Base-by-base conservation (phyloP, 2,888 invertebrate species). In the Cryptus armator region DNA sequence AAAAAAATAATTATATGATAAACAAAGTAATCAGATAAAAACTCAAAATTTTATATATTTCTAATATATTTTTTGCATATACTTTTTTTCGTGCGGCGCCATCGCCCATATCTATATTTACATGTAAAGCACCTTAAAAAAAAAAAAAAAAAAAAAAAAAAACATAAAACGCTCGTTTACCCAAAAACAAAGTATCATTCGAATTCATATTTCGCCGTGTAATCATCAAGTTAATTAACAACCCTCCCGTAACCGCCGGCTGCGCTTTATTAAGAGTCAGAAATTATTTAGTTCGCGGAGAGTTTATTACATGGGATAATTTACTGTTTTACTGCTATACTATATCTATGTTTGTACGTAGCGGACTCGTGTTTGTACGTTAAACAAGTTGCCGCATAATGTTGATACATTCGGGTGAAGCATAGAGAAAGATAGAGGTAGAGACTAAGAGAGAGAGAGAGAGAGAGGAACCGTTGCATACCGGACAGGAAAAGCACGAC, bases 401-500 rank as follows among this genome's bases (percentile, higher is more conserved):
- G 48, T 48, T 32, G 19, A 48, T 32, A 59, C 24, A 48, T 19
- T 53, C 19, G 24, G 24, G 32, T 14, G 62, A 29, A 9, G 62
- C 62, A 12, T 6, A 29, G 62, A 14, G 62, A 14, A 7, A 53
- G n/a, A 14, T 14, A 12, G 29, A 10, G 32, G 0, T 14, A n/a
- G 62, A 32, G 3, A 24, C 24, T 24, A 24, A 24, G 24, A 24
- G n/a, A 4, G 59, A 29, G 59, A 29, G 59, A 59, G 29, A 29
- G 12, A 10, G n/a, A 12, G 37, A 5, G 37, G 6, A 37, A 2
- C 37, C 6, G 37, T 37, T 24, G 56, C 16, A 67, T 66, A 43
- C 10, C 56, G 56, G 37, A 16, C 19, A 59, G 51, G 53, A 66
- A 67, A 68, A 59, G 29, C 67, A 37, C 44, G 62, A 37, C 37